phyloP scores from a whole-genome alignment of 2,797 vertebrate genomes.

The Sebastes matsubarae region DNA sequence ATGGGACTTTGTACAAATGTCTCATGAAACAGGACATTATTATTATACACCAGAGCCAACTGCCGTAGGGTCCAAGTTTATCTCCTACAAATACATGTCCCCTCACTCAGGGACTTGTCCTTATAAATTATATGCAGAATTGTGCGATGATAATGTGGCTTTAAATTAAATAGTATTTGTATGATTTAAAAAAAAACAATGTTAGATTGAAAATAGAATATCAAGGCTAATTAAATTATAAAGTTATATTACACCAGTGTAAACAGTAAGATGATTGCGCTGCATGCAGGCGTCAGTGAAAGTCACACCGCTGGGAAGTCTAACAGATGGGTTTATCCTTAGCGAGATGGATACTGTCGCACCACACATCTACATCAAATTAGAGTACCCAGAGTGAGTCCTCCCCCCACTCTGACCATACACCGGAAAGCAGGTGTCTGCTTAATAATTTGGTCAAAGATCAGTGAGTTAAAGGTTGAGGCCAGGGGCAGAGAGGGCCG shows the following conservation, averaged over 20 bases:
- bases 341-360: constrained; percentile 82
- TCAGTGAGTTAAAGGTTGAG: constrained; percentile 98
- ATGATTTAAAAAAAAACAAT: constrained; percentile 28
- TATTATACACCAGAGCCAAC: constrained; percentile 33
- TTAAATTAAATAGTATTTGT: constrained; percentile 52
- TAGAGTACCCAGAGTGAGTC: constrained; percentile 81
- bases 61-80: constrained; percentile 65
- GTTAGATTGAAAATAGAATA: constrained; percentile 36
- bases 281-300: constrained; percentile 14
- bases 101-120: constrained; percentile 54
- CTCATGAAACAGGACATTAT: constrained; percentile 59
- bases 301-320: constrained; percentile 60
- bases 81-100: constrained; percentile 69
- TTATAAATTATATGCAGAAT: constrained; percentile 57
- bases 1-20: constrained; percentile 57
- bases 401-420: constrained; percentile 69
- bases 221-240: constrained; percentile 26
- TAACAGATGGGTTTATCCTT: constrained; percentile 85
- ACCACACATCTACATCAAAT: constrained; percentile 89
- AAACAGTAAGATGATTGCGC: constrained; percentile 27
- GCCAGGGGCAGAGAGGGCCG: constrained; percentile 86
- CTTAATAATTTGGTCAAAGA: constrained; percentile 99
- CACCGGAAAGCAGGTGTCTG: constrained; percentile 97
- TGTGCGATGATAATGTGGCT: constrained; percentile 48
- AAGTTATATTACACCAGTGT: constrained; percentile 29